Evolutionary conservation across 2,888 invertebrate species (phyloP).

Genomic region (Elysia crispata): DNA sequence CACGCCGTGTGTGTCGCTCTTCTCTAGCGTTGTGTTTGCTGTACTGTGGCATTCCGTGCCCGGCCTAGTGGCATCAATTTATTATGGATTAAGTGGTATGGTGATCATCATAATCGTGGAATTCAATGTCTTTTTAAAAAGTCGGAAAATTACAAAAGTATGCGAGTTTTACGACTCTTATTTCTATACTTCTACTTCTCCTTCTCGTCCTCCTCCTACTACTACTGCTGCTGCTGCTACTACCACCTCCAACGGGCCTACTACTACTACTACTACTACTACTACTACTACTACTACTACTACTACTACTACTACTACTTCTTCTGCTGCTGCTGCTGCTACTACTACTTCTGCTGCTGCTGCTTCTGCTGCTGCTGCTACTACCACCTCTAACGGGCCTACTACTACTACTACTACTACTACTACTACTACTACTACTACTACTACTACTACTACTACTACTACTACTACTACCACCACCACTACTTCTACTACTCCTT

Average conservation of each 20-base stretch:
- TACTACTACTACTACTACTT: slow-evolving; percentile 13
- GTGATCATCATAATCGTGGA: no score
- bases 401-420: slow-evolving; percentile 29
- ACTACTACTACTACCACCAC: slow-evolving; percentile 13
- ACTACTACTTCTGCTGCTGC: slow-evolving; percentile 21
- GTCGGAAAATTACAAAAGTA: no score
- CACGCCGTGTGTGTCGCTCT: no score
- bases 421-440: slow-evolving; percentile 30
- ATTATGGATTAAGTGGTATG: no score
- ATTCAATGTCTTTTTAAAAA: no score
- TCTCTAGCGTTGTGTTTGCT: no score
- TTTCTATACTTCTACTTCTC: not conserved
- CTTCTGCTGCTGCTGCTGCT: not conserved
- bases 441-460: slow-evolving; percentile 21
- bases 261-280: not conserved
- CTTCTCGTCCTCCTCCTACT: not conserved
- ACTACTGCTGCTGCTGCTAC: not conserved
- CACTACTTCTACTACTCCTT: not conserved
- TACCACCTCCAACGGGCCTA: not conserved
- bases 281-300: not conserved
- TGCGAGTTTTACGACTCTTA: not conserved
- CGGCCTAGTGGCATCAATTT: no score
- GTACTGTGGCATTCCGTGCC: no score
- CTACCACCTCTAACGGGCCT: no score
- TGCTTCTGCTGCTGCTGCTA: no score